Base-by-base conservation (phyloP, 2,888 invertebrate genomes). In the Drosophila tripunctata region DNA sequence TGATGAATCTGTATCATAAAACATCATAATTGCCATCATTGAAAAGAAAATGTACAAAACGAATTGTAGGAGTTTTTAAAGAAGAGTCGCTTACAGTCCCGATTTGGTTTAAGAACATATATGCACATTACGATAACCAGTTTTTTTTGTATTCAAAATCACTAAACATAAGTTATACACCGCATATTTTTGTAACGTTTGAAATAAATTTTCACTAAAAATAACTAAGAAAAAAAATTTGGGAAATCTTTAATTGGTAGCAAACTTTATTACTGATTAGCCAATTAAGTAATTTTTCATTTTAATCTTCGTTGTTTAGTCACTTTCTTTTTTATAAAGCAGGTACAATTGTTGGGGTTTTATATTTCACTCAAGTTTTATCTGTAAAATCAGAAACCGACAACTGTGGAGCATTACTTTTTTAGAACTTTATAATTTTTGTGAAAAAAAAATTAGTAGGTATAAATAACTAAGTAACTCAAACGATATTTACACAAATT, bases 21-120 rank as follows among this genome's bases (percentile, higher is more conserved):
- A 65, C 48, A 73, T 72, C 64, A 63, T 67, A 71, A 69, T 69
- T 81, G 84, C 81, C 84, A 81, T 81, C 65, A 69, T 70, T 66
- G 75, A 84, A 80, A 78, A 47, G 60, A 52, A 30, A 70, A 80
- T 84, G 81, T 81, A 81, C 84, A 81, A 81, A 80, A 61, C 36
- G 52, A 74, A 61, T 57, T 63, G 50, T 63, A 58, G 63, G 43
- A 61, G 57, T 56, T 63, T 48, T 65, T 54, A 10, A 43, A 41
- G 41, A 8, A 41, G 36, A 40, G 19, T 67, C 62, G 71, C 62
- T 58, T 71, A 57, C 27, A 33, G 44, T 48, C 66, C 66, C 48
- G 22, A 15, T 22, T 40, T 41, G 17, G 30, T 57, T 57, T 50
- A 58, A 72, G 57, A 51, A 41, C 61, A 48, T 31, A 40, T n/a